Conservation (phyloP, 2,113 vertebrate species). For the Rafetus swinhoei region DNA sequence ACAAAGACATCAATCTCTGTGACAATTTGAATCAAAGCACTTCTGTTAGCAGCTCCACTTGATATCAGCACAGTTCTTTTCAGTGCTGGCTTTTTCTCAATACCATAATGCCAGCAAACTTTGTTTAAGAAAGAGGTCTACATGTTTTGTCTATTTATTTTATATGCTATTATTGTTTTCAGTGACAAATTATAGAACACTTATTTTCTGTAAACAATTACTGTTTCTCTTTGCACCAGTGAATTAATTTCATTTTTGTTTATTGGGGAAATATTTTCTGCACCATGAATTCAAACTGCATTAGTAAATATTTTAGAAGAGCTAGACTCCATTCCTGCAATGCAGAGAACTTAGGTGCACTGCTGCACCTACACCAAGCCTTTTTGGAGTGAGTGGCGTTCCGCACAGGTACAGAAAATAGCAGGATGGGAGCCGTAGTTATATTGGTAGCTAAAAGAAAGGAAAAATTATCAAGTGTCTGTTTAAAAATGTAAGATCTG, state of each 20-base stretch:
- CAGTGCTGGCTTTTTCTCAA: not conserved
- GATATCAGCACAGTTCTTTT: not conserved
- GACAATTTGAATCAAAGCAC: not conserved
- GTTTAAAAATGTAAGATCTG: not conserved
- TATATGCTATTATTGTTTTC: not conserved
- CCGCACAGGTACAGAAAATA: not conserved
- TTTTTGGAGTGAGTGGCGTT: not conserved
- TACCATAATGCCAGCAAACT: not conserved
- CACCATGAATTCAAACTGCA: not conserved
- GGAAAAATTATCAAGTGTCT: not conserved
- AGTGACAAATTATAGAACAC: not conserved
- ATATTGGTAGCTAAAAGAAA: fast-evolving
- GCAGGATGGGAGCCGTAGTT: not conserved
- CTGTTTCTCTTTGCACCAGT: not conserved
- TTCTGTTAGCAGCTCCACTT: not conserved
- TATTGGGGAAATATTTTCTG: not conserved
- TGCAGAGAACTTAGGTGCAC: not conserved
- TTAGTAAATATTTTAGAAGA: not conserved
- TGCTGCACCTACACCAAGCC: not conserved
- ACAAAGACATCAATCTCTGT: not conserved
- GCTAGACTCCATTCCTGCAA: not conserved
- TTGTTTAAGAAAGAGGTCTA: not conserved
- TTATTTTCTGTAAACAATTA: not conserved
- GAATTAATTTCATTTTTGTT: constrained; percentile 7
- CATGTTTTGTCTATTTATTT: not conserved